A percentile compares a stretch with the other conserved stretches of the same genome.
Evolutionary conservation across 2,888 invertebrate genomes (phyloP).

Genomic region (Drosophila emarginata): DNA sequence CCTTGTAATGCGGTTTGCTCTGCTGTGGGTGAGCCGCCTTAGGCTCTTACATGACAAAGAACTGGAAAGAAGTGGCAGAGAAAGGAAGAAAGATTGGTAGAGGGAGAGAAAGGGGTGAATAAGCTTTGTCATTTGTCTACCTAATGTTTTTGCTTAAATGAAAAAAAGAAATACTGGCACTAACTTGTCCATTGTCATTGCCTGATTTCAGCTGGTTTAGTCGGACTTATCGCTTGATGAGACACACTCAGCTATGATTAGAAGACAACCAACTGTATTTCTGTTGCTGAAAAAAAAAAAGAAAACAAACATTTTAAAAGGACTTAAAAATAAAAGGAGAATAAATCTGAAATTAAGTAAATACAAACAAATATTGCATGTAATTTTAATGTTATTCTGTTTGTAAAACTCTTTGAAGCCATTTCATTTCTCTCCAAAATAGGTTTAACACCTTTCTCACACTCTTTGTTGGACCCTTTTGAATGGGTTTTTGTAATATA

Average conservation of each 20-base stretch:
- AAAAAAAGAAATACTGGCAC: conserved; percentile 9
- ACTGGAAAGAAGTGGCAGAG: not conserved
- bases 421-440: not conserved
- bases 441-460: not conserved
- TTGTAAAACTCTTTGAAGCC: conserved; percentile 28
- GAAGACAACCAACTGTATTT: not conserved
- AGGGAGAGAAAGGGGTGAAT: not conserved
- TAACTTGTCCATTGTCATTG: conserved; percentile 4
- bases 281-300: not conserved
- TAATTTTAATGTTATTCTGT: conserved; percentile 23
- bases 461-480: not conserved
- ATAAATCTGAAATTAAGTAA: not conserved
- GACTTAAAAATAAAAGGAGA: not conserved
- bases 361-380: not conserved
- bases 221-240: not conserved
- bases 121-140: conserved; percentile 24
- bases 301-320: not conserved
- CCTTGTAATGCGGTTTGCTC: conserved; percentile 18
- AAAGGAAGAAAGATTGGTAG: no score
- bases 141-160: not conserved
- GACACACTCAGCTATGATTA: conserved; percentile 1
- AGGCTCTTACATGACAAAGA: conserved; percentile 13
- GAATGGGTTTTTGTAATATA: not conserved
- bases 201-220: conserved; percentile 7
- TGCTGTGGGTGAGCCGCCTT: conserved; percentile 27